phyloP scores from a whole-genome alignment of 2,113 vertebrate genomes.

The Nannobrachium achirus region DNA sequence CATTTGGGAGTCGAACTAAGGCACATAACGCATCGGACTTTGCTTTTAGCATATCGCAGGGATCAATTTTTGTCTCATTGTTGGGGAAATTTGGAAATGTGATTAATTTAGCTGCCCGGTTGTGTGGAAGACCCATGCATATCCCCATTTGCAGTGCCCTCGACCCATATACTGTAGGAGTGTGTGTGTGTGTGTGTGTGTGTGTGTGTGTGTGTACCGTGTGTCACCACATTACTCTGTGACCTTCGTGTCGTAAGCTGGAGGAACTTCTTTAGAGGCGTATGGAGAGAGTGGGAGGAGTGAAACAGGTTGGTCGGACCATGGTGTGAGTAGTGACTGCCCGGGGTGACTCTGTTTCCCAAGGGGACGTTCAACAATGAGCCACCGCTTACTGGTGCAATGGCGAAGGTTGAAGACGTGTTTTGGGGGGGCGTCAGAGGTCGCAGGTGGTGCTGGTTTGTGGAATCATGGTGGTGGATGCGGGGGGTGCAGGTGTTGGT shows the following conservation, averaged over 20 bases:
- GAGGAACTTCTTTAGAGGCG: constrained; percentile 75
- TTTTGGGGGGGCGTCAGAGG: constrained; percentile 50
- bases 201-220: constrained; percentile 1
- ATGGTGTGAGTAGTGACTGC: constrained; percentile 70
- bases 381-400: constrained; percentile 66
- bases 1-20: constrained; percentile 51
- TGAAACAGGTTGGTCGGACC: constrained; percentile 71
- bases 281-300: constrained; percentile 70
- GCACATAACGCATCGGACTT: constrained; percentile 44
- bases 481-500: constrained; percentile 72
- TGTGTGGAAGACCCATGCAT: neutral
- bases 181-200: constrained; percentile 4
- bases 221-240: constrained; percentile 12
- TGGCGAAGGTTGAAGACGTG: constrained; percentile 64
- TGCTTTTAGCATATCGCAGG: neutral
- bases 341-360: constrained; percentile 57
- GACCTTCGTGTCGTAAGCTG: constrained; percentile 61
- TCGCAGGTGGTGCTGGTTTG: constrained; percentile 68
- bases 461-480: constrained; percentile 78
- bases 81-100: constrained; percentile 3
- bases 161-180: neutral
- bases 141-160: neutral
- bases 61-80: neutral
- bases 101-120: constrained; percentile 27
- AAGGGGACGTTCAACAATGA: constrained; percentile 62